Conservation (phyloP, 2,797 vertebrate genomes). For the Lacerta viridis region DNA sequence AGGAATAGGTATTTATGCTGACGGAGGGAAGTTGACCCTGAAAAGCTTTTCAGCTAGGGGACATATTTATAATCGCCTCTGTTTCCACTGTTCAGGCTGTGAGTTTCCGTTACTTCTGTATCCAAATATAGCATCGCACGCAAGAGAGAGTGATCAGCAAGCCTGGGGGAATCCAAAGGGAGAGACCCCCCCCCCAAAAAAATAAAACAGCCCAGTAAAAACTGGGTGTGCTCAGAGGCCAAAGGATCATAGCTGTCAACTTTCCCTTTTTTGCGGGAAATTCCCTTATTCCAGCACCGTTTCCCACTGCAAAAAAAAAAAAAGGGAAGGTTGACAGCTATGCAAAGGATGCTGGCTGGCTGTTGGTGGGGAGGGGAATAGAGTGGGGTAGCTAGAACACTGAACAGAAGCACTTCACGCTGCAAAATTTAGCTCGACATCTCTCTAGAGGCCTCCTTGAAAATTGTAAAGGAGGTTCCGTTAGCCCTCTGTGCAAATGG, state of each 20-base stretch:
- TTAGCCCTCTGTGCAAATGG: not conserved
- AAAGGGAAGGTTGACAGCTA: too few species aligned
- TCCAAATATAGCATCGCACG: too few species aligned
- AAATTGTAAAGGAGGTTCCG: not conserved
- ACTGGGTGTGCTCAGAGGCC: not conserved
- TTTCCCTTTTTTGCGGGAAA: too few species aligned
- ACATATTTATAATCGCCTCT: not conserved
- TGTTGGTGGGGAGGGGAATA: not conserved
- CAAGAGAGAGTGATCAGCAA: not conserved
- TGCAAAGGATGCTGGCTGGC: not conserved
- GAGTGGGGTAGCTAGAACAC: too few species aligned
- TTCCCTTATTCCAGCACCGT: too few species aligned
- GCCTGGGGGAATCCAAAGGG: not conserved
- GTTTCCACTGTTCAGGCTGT: not conserved
- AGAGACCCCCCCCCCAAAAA: not conserved
- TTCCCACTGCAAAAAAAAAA: too few species aligned
- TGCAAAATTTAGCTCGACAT: not conserved
- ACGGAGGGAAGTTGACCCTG: not conserved
- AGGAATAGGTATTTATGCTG: not conserved
- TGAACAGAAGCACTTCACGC: not conserved
- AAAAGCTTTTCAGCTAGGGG: not conserved
- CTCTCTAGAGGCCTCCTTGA: too few species aligned
- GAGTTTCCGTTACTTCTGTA: not conserved
- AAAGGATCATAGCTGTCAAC: not conserved
- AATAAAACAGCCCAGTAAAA: not conserved